Conservation (phyloP, 2,888 invertebrate genomes). For the Fissipunctia ypsillon region DNA sequence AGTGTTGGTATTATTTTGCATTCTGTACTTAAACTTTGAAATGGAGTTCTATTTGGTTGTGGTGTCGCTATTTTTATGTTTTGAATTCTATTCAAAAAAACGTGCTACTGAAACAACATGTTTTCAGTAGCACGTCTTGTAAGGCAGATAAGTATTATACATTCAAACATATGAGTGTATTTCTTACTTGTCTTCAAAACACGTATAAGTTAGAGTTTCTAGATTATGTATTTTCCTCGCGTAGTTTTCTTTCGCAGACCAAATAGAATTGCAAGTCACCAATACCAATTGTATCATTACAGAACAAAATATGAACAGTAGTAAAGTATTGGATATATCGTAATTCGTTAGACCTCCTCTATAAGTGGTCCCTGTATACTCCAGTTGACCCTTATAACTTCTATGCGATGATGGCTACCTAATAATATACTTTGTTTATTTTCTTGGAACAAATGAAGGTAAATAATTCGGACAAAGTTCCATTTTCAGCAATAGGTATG, state of each 20-base stretch:
- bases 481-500: constrained; percentile 43
- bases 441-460: constrained; percentile 44
- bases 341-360: constrained; percentile 43
- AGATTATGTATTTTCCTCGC: constrained; percentile 22
- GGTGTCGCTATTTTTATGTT: constrained; percentile 22
- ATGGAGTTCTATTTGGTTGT: constrained; percentile 41
- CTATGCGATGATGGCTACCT: constrained; percentile 42
- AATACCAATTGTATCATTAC: constrained; percentile 47
- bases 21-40: constrained; percentile 52
- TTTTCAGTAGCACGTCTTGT: not conserved
- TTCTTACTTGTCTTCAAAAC: not conserved
- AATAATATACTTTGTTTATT: constrained; percentile 52
- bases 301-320: constrained; percentile 51
- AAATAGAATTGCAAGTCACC: constrained; percentile 45
- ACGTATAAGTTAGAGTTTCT: not conserved
- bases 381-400: constrained; percentile 64
- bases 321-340: constrained; percentile 58
- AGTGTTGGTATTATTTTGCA: constrained; percentile 65
- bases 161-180: not conserved
- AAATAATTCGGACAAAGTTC: constrained; percentile 43
- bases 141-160: not conserved
- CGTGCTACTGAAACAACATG: not conserved
- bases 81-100: constrained; percentile 5
- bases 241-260: constrained; percentile 28
- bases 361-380: constrained; percentile 51